Evolutionary conservation across 2,888 invertebrate species (phyloP).

Genomic region (Mesochorus sp.): DNA sequence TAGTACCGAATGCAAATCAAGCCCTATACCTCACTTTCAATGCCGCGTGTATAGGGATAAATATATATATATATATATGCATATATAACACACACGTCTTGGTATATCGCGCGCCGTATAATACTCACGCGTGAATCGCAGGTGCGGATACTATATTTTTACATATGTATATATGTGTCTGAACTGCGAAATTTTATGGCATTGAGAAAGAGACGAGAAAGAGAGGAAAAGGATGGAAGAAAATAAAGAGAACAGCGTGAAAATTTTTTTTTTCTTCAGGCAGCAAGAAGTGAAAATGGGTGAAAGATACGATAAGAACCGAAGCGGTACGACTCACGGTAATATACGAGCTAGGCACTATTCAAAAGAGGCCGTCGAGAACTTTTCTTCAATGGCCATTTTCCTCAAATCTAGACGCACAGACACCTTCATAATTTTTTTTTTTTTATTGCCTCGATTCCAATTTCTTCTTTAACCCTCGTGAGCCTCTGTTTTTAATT

Average conservation of each 20-base stretch:
- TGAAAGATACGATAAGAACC: slow-evolving; percentile 42
- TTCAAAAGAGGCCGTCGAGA: slow-evolving; percentile 54
- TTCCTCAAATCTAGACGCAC: slow-evolving; percentile 10
- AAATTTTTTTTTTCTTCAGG: not conserved
- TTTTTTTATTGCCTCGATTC: slow-evolving; percentile 34
- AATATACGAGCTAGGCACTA: slow-evolving; percentile 55
- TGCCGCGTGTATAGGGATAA: no score
- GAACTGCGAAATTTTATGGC: slow-evolving; percentile 23
- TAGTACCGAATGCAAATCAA: slow-evolving; percentile 55
- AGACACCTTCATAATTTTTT: slow-evolving; percentile 7
- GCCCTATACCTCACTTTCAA: not conserved
- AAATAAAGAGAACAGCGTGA: slow-evolving; percentile 30
- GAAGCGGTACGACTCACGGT: slow-evolving; percentile 10
- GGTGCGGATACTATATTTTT: slow-evolving; percentile 48
- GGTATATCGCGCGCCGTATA: slow-evolving; percentile 20
- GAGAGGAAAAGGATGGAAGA: slow-evolving; percentile 6
- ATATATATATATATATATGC: no score
- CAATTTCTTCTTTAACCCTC: not conserved
- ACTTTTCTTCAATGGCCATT: slow-evolving; percentile 63
- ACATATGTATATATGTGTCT: no score
- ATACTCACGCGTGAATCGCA: slow-evolving; percentile 59
- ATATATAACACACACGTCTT: slow-evolving; percentile 11
- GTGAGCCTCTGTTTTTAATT: no score
- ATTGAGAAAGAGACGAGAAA: slow-evolving; percentile 26
- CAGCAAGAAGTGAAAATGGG: slow-evolving; percentile 4